Evolutionary conservation across 2,113 vertebrate species (phyloP), one percentile per base, ranked within the genome.

Genomic region (Bos indicus): DNA sequence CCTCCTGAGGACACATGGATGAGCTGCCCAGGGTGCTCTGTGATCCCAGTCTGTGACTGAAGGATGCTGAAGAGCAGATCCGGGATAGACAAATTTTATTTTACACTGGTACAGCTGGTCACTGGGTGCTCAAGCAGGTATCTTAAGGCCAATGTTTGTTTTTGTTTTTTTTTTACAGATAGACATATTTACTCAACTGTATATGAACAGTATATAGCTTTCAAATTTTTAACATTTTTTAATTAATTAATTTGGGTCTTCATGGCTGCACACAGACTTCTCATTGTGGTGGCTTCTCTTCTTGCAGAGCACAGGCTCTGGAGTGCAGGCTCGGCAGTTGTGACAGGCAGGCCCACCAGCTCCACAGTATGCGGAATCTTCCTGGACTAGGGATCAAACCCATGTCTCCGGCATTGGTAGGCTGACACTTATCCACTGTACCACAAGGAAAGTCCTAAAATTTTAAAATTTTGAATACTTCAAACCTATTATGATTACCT

Each of bases 401-500:
- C 19, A 12, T 23, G n/a, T 71, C n/a, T 71, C 67, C 67, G 23
- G 67, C n/a, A 1, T 5, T 40, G n/a, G 67, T 6, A 71, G 67
- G n/a, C 67, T 71, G 67, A 71, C 67, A 23, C n/a, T 71, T 40
- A 23, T 2, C 67, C 67, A 40, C 19, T 71, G 67, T 40, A 71
- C n/a, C 67, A 71, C 67, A 11, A 40, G 19, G 17, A 23, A 71
- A 40, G n/a, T 40, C 67, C 67, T 21, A 40, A 71, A 71, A 67
- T 77, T 48, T 90, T 54, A 85, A 71, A 6, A 56, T 67, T 94
- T 89, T 83, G 26, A 23, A 71, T 54, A 48, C 43, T 93, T 84
- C 67, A 46, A 83, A 36, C 9, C 25, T 81, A 46, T 10, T 86
- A 94, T 59, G 19, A 33, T 51, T 33, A 30, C 3, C 12, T 64